Base-by-base conservation (phyloP, 2,113 vertebrate genomes). In the Nymphicus hollandicus region DNA sequence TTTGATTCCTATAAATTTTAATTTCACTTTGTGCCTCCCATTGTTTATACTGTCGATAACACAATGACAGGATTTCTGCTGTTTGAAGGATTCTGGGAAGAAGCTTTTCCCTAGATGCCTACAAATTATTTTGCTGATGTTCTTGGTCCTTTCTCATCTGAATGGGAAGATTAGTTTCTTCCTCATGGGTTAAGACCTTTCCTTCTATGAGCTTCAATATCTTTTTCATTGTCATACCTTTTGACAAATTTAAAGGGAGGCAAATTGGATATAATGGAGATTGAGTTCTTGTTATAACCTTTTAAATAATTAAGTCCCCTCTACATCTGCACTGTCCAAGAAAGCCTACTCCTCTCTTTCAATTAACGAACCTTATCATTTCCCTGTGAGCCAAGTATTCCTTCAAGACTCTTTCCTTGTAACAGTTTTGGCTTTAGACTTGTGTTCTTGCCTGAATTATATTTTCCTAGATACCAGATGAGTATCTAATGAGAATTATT, bases 241-340 rank as follows among this genome's bases (percentile, higher is more conserved):
- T 81, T 79, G 88, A 60, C 93, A 93, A 82, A 97, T 70, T 80
- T 87, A 80, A 96, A 92, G 43, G 70, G 84, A 95, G 60, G 79
- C 55, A 93, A 94, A 95, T 93, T 93, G 61, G 53, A 77, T 94
- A n/a, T 88, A 91, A 95, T 66, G 69, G 87, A 88, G 92, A 94
- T 88, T 86, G 86, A 93, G 90, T 93, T 94, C 86, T 91, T 96
- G 95, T 91, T 91, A 95, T 96, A 95, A 97, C 74, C 88, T 96
- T 89, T 96, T 95, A 93, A 96, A 96, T 97, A 97, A 97, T 96
- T 86, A 93, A 96, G n/a, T 84, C 55, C 81, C 52, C 37, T 68
- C 64, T 91, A 90, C 37, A 85, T 95, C 56, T 89, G 61, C 76
- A 63, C 86, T 89, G 73, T 81, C 91, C 41, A 89, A 91, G 73